Evolutionary conservation across 2,113 vertebrate species (phyloP).

Genomic region (Macroglossus sobrinus): DNA sequence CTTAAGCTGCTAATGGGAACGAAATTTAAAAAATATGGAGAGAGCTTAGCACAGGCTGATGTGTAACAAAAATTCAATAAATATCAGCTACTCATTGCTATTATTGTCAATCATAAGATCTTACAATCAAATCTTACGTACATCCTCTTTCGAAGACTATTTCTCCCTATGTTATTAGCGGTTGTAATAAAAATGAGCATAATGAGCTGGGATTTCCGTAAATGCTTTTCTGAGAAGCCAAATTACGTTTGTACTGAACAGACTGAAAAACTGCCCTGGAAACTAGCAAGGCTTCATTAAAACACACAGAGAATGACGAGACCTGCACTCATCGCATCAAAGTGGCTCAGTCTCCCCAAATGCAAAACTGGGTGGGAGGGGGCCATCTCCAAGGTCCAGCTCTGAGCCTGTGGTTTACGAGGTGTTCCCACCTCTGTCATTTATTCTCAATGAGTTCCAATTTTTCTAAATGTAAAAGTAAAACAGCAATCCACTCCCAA

Average conservation of each 20-base stretch:
- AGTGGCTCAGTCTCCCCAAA: background rate
- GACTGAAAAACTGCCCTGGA: background rate
- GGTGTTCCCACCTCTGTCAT: background rate
- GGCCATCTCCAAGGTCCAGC: background rate
- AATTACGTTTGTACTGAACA: background rate
- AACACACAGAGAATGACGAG: background rate
- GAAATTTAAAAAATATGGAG: background rate
- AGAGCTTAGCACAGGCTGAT: background rate
- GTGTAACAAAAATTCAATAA: background rate
- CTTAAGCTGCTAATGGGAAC: background rate
- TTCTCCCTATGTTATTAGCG: background rate
- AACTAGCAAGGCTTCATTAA: background rate
- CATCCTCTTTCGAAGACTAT: background rate
- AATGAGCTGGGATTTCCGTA: background rate
- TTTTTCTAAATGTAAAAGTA: background rate
- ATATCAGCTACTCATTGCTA: background rate
- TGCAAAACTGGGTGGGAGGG: background rate
- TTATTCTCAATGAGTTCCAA: background rate
- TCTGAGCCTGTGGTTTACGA: background rate
- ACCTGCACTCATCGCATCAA: background rate
- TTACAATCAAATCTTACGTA: background rate
- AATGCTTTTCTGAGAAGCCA: background rate
- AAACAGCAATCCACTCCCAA: background rate
- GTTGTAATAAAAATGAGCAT: background rate
- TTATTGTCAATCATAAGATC: background rate